Conservation (phyloP, 2,888 invertebrate genomes). For the Alsophila aescularia region DNA sequence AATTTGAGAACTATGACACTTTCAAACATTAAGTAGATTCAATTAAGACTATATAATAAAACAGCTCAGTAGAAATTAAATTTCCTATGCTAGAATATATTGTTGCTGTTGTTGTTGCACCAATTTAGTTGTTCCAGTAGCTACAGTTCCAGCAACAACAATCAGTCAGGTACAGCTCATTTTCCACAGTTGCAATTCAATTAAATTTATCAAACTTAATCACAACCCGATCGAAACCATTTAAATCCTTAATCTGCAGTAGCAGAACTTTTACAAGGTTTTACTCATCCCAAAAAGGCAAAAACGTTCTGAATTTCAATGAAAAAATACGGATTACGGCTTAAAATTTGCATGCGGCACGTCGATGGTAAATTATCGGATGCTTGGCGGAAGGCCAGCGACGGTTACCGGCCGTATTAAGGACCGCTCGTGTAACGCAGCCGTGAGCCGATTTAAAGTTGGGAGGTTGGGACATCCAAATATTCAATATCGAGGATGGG, state of each 20-base stretch:
- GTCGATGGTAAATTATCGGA: conserved; percentile 71
- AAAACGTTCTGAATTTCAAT: conserved; percentile 49
- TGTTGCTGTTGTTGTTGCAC: too few relatives aligned
- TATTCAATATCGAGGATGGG: conserved; percentile 13
- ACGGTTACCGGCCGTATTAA: conserved; percentile 63
- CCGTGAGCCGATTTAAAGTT: conserved; percentile 34
- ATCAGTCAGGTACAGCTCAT: too few relatives aligned
- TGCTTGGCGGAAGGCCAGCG: conserved; percentile 69
- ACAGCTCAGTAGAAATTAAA: too few relatives aligned
- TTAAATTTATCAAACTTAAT: too few relatives aligned
- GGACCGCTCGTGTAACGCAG: conserved; percentile 39
- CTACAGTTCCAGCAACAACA: too few relatives aligned
- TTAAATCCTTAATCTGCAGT: conserved; percentile 15
- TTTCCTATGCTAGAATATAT: too few relatives aligned
- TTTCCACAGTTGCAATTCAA: too few relatives aligned
- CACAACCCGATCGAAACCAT: conserved; percentile 16
- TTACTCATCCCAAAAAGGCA: conserved; percentile 31
- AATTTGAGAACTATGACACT: too few relatives aligned
- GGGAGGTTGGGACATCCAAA: conserved; percentile 8
- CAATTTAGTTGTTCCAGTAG: too few relatives aligned
- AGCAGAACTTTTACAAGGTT: conserved; percentile 29
- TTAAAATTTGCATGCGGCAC: conserved; percentile 67
- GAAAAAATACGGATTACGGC: conserved; percentile 62
- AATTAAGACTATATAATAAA: too few relatives aligned
- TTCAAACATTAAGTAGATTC: too few relatives aligned